Evolutionary conservation across 1,140 invertebrate genomes (phyloP), one percentile per base, ranked within the genome.

Genomic region (Drosophila parabipectinata): DNA sequence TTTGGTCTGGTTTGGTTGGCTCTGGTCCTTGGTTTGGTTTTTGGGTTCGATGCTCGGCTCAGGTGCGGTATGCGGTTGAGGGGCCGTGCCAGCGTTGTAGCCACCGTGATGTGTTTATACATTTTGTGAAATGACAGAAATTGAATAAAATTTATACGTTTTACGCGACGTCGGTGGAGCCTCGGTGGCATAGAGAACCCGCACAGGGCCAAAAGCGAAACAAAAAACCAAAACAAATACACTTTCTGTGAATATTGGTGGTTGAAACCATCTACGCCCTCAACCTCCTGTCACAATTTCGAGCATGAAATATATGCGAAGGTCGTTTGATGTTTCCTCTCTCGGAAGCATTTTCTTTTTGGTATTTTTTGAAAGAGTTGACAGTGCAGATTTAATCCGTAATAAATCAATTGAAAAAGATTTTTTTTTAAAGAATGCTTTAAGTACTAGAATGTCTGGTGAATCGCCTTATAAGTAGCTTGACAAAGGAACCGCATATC

Each of bases 61-160:
- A 76, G 72, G 73, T 76, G 73, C 64, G 72, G 72, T 74, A 26
- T 76, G 73, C 44, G 72, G 72, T 66, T 75, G 10, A 28, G 48
- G 52, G 41, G 61, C 32, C 32, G 44, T 26, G 55, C 48, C 58
- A 37, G 14, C 14, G 55, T 28, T 12, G 48, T 50, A 44, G 26
- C 48, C 57, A 50, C 34, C 55, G 72, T 89, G 83, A 87, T 87
- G 83, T 87, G 83, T 87, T 87, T 87, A 87, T 87, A 82, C 79
- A 77, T 87, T 88, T 82, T 73, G 79, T 51, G 64, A 83, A 83
- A 87, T 88, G 83, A 87, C 83, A 88, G 72, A 87, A 88, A 87
- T 87, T 87, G 79, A 87, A 87, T 87, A 83, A 79, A 87, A 87
- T 87, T 83, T 88, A 79, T 89, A 72, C 60, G 83, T 81, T 75